Percentiles rank a stretch among this genome's conserved stretches.
phyloP scores from a whole-genome alignment of 2,113 vertebrate genomes.

The Heterotis niloticus region DNA sequence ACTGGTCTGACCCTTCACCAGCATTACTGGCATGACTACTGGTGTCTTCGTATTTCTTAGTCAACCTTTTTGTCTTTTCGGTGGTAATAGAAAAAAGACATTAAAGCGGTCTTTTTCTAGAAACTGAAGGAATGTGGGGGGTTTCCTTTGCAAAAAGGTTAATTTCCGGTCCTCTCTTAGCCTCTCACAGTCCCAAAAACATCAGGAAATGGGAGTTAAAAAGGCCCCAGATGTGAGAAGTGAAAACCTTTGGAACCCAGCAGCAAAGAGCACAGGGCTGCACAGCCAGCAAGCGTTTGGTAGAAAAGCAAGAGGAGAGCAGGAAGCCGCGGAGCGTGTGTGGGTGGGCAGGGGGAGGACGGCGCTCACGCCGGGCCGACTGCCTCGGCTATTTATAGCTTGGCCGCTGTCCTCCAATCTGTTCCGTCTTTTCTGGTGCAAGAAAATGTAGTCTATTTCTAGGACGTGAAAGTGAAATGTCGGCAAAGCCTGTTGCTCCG shows the following conservation, averaged over 20 bases:
- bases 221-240: neutral
- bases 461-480: constrained; percentile 7
- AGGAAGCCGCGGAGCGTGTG: constrained; percentile 59
- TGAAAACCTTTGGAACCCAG: constrained; percentile 17
- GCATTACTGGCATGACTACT: neutral
- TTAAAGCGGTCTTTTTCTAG: too few species aligned
- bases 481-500: neutral
- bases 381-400: constrained; percentile 57
- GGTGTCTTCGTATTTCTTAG: neutral
- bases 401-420: constrained; percentile 39
- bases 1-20: neutral
- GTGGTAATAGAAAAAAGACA: neutral
- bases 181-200: neutral
- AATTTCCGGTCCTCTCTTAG: neutral
- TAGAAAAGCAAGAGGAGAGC: constrained; percentile 62
- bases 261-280: constrained; percentile 20
- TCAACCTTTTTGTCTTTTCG: neutral
- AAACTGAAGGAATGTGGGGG: neutral
- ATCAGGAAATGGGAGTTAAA: constrained; percentile 5
- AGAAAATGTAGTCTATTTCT: constrained; percentile 25
- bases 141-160: constrained; percentile 4
- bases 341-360: constrained; percentile 53
- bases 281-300: constrained; percentile 35
- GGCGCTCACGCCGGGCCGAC: constrained; percentile 49
- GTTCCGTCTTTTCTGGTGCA: constrained; percentile 41